Base-by-base conservation (phyloP, 2,113 vertebrate species). In the Gavialis gangeticus region DNA sequence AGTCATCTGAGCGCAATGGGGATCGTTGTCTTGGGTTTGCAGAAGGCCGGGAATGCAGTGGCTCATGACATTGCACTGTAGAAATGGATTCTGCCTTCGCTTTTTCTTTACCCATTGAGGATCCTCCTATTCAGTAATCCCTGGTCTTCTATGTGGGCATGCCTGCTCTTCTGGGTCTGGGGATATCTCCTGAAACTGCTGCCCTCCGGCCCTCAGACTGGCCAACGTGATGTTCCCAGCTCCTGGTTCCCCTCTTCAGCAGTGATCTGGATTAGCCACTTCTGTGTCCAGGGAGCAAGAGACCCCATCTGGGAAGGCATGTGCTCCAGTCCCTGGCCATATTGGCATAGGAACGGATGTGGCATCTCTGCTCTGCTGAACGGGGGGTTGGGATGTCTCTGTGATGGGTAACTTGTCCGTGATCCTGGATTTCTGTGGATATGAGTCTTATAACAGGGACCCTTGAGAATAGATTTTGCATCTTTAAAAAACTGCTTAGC, bases 21-120 rank as follows among this genome's bases (percentile, higher is more conserved):
- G 28, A 9, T 22, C 80, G 7, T 12, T 91, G 54, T 79, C 3
- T 60, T 28, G 57, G 19, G 54, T 4, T 17, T 46, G 6, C 19
- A 24, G 73, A 30, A 34, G 21, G 2, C 2, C 4, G 30, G 34
- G 12, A 11, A 14, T 0, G 1, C 9, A 69, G 9, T 76, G 59
- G 81, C 63, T 12, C 25, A 54, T 18, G 27, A 17, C 0, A 4
- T 14, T 27, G 46, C 59, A 63, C 8, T 24, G 3, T 6, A 4
- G 12, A 18, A 60, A 1, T 0, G 5, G 1, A 1, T 59, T 76
- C 69, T 21, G 59, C 11, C 37, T 4, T 62, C 62, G 27, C 58
- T 12, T 10, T 67, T 10, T 25, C 24, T 28, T 10, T 25, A 6
- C 1, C 0, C 2, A 0, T 17, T 17, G 2, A 4, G 14, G 46